Base-by-base conservation (phyloP, 2,888 invertebrate genomes). In the Augochlorella aurata region DNA sequence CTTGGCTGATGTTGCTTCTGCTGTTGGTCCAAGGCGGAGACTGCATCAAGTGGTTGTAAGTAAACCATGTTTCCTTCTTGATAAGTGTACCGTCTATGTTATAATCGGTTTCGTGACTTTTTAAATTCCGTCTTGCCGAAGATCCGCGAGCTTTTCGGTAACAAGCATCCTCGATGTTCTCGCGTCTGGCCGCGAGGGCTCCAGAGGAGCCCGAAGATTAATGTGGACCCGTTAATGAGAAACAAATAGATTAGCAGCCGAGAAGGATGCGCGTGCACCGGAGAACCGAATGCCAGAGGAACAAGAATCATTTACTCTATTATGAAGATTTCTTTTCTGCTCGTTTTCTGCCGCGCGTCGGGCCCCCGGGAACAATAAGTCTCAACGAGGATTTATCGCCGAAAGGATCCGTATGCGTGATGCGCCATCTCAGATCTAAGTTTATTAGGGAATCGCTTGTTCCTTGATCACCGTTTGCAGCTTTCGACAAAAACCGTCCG, bases 41-140 rank as follows among this genome's bases (percentile, higher is more conserved):
- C 87, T 93, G 93, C 91, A 93, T 93, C 89, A 93, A 93, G 92
- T 93, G 93, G 93, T 90, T 93, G 93, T 93, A 89, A 93, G 93
- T 93, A 90, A 2, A 38, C 16, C 7, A 4, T 5, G 38, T 38
- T 54, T 54, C 45, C 8, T 47, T 47, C 21, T 12, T 1, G 12
- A 14, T 1, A 54, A 21, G 12, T 4, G 54, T 21, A 21, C 21
- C 1, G 54, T 1, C 21, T 0, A 12, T 4, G 10, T 54, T 10
- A 9, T 10, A 52, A 52, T 52, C 52, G 52, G n/a, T 1, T 14
- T 10, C 9, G 9, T 12, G 16, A 16, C 18, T 45, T 14, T 50
- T 29, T 65, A 38, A 49, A 18, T n/a, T 9, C 9, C 18, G 14
- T 58, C 69, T 73, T 21, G 10, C 67, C 50, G 24, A 4, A n/a